Base-by-base conservation (phyloP, 1,140 invertebrate genomes). In the Lepidurus apus region DNA sequence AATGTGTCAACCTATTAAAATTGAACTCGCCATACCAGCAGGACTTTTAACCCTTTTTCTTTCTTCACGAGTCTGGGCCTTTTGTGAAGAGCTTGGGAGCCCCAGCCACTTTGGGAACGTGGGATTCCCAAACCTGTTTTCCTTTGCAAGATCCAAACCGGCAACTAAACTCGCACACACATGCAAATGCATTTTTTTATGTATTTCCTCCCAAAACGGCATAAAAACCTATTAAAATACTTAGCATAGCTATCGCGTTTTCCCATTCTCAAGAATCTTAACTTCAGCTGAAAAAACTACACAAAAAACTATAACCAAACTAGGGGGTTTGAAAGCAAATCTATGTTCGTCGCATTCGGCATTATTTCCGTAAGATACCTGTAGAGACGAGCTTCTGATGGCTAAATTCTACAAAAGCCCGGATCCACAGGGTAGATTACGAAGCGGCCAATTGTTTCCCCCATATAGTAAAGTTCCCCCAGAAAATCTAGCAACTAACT, bases 401-500 rank as follows among this genome's bases (percentile, higher is more conserved):
- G 89, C 86, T 87, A 76, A 80, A 87, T 87, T 90, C 92, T 93
- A 95, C 93, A 96, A 95, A 95, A 95, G 93, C 94, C 94, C 94
- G 94, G 93, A 95, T 95, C 93, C 95, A 96, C 94, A 96, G 94
- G 94, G 94, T 96, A 96, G 93, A 94, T 95, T 93, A 96, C 93
- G 93, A 93, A 91, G 91, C 91, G 90, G 91, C 89, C 89, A 78
- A 13, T 42, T 42, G 42, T 34, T 13, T 43, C 43, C 26, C 7
- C 5, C n/a, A 17, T 47, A 47, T 3, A 21, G 43, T 21, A 74
- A 42, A 73, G 34, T 73, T 78, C 74, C 13, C 0, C n/a, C 9
- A 21, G 53, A 65, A 21, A 65, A 65, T 65, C 53, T 65, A 21
- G 21, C 21, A 65, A 65, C 53, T 17, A n/a, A 7, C 53, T 9